Conservation (phyloP, 2,888 invertebrate genomes). For the Plusia festucae region DNA sequence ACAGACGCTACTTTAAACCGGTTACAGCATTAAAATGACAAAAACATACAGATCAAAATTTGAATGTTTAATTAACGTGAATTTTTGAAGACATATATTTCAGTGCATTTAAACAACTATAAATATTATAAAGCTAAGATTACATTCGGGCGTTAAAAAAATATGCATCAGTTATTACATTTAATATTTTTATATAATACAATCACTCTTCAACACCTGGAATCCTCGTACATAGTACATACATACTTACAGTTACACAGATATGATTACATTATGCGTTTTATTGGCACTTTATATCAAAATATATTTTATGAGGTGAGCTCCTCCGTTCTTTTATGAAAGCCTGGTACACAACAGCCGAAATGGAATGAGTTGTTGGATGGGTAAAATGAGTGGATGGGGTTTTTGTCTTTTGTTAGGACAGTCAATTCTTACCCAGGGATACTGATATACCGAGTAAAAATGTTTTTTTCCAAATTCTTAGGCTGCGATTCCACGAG, state of each 20-base stretch:
- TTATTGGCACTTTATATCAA: constrained; percentile 20
- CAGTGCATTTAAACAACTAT: constrained; percentile 37
- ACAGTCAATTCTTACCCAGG: too few relatives aligned
- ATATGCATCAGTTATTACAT: constrained; percentile 60
- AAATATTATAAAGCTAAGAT: constrained; percentile 49
- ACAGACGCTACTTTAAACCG: too few relatives aligned
- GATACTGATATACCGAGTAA: too few relatives aligned
- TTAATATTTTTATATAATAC: constrained; percentile 56
- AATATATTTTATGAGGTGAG: not conserved
- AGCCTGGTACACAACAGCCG: not conserved
- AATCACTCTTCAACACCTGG: constrained; percentile 52
- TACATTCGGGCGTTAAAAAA: constrained; percentile 68
- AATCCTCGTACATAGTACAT: constrained; percentile 51
- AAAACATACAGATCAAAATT: not conserved
- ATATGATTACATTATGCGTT: constrained; percentile 20
- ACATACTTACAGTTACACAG: constrained; percentile 42
- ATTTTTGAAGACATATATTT: constrained; percentile 6
- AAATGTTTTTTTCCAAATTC: too few relatives aligned
- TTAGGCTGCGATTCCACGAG: too few relatives aligned
- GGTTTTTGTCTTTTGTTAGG: too few relatives aligned
- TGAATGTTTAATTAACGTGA: constrained; percentile 1
- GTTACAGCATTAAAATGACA: too few relatives aligned
- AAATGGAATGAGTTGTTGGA: too few relatives aligned
- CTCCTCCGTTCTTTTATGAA: not conserved
- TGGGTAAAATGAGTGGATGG: too few relatives aligned